Conservation (phyloP, 2,888 invertebrate genomes). For the Athalia circularis region DNA sequence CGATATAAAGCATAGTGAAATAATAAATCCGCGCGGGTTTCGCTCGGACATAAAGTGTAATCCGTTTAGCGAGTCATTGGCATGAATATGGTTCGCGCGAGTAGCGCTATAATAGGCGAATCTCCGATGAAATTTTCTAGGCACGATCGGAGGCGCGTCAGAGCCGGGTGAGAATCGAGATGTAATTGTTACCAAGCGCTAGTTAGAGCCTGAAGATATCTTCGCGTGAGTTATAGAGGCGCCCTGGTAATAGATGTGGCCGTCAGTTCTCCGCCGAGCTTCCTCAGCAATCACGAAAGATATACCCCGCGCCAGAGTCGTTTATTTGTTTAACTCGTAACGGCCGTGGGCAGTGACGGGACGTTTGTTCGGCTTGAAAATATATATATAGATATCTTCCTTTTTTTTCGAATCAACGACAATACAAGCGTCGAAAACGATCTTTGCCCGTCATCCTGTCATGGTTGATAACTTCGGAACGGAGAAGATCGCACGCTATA, state of each 20-base stretch:
- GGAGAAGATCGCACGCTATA: neutral
- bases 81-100: neutral
- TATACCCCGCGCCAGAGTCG: conserved; percentile 55
- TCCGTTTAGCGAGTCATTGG: conserved; percentile 36
- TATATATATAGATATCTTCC: neutral
- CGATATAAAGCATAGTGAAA: neutral
- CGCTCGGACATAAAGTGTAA: neutral
- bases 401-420: conserved; percentile 38
- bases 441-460: conserved; percentile 36
- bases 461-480: conserved; percentile 38
- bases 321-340: conserved; percentile 60
- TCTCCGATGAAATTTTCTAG: conserved; percentile 40
- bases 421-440: conserved; percentile 39
- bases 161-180: conserved; percentile 44
- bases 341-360: conserved; percentile 54
- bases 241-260: conserved; percentile 62
- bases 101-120: conserved; percentile 23
- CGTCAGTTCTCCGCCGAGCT: conserved; percentile 61
- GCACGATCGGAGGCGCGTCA: conserved; percentile 39
- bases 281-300: conserved; percentile 66
- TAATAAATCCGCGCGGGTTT: neutral
- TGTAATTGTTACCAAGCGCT: conserved; percentile 45
- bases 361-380: conserved; percentile 53
- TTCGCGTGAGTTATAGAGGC: conserved; percentile 57
- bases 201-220: conserved; percentile 44